These are phyloP conservation scores for Terrapene triunguis DNA, from an alignment of 2,113 vertebrate genomes.

Conservation along the genomic window DNA sequence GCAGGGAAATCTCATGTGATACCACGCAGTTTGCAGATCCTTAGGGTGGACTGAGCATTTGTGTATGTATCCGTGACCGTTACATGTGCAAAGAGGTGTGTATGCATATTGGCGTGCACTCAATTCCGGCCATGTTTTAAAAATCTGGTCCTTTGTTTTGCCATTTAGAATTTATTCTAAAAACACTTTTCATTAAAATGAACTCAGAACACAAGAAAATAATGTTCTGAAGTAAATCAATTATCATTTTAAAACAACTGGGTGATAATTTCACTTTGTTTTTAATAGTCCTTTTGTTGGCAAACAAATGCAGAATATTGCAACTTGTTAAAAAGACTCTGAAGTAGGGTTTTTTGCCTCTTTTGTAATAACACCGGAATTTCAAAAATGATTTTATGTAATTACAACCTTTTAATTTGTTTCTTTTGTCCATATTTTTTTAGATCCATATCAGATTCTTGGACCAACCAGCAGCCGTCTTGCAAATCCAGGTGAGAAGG, in stretches of 20 bases:
- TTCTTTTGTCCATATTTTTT: conserved; percentile 3
- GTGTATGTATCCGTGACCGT: neutral
- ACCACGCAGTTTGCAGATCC: neutral
- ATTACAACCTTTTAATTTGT: neutral
- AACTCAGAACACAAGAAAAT: neutral
- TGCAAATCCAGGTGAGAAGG: conserved; percentile 94
- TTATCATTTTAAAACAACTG: neutral
- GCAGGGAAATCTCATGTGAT: neutral
- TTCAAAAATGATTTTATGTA: neutral
- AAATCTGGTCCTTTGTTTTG: neutral
- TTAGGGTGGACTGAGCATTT: neutral
- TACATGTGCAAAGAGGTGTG: neutral
- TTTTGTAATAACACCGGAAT: neutral
- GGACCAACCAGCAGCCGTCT: conserved; percentile 96
- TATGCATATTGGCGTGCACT: neutral
- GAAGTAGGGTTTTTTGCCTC: neutral
- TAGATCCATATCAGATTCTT: conserved; percentile 98
- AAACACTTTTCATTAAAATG: neutral
- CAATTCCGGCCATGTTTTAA: neutral
- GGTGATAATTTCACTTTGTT: neutral
- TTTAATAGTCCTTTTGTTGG: neutral
- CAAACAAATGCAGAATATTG: neutral
- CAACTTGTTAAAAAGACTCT: neutral
- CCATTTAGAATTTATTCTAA: neutral
- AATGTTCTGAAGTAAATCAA: neutral